phyloP scores from a whole-genome alignment of 2,113 vertebrate genomes.

The Salvelinus sp. region DNA sequence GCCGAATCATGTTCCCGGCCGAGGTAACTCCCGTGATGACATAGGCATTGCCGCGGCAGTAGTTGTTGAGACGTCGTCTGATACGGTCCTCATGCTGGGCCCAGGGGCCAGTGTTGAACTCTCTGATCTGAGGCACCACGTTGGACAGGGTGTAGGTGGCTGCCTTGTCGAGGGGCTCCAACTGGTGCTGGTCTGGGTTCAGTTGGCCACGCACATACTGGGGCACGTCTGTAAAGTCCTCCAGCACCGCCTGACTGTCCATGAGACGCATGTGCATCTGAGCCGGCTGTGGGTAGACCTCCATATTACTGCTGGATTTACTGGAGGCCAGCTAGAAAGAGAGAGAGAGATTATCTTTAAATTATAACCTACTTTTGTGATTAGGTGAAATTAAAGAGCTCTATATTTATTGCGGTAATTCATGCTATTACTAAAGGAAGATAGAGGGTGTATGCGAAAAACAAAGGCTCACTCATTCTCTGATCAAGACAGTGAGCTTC shows the following conservation, averaged over 20 bases:
- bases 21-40: conserved; percentile 37
- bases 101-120: conserved; percentile 59
- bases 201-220: conserved; percentile 40
- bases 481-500: background rate
- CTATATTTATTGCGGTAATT: background rate
- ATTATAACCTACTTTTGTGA: no score
- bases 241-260: conserved; percentile 24
- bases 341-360: background rate
- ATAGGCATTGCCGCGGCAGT: conserved; percentile 37
- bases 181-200: conserved; percentile 50
- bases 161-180: conserved; percentile 41
- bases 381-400: background rate
- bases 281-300: background rate
- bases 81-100: conserved; percentile 52
- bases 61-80: conserved; percentile 45
- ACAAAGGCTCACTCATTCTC: background rate
- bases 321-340: conserved; percentile 2
- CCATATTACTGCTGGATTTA: conserved; percentile 10
- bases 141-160: conserved; percentile 53
- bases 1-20: conserved; percentile 45
- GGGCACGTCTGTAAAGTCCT: conserved; percentile 39
- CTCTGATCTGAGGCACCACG: conserved; percentile 40
- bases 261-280: background rate
- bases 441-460: background rate
- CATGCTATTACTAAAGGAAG: background rate